Evolutionary conservation across 2,888 invertebrate species (phyloP).

Genomic region (Drosophila kokeensis): DNA sequence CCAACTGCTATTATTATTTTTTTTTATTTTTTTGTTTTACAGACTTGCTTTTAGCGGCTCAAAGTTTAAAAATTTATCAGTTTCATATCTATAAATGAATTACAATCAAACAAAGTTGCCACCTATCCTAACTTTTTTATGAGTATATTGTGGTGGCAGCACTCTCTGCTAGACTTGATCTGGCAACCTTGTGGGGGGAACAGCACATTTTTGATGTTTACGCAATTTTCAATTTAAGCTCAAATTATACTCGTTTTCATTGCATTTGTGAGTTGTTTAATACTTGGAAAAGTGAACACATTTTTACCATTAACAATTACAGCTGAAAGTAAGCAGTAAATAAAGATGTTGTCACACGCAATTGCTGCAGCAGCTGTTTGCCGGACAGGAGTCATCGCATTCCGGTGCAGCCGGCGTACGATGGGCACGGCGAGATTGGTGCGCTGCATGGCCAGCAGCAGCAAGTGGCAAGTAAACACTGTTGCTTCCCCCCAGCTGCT

Average conservation of each 20-base stretch:
- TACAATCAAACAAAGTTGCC: conserved; percentile 32
- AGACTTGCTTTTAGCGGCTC: neutral
- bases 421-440: conserved; percentile 65
- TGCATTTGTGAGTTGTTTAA: conserved; percentile 38
- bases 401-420: conserved; percentile 68
- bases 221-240: conserved; percentile 76
- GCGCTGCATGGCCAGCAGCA: conserved; percentile 42
- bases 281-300: neutral
- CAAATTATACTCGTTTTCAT: conserved; percentile 1
- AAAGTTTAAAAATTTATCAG: neutral
- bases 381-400: conserved; percentile 64
- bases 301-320: conserved; percentile 20
- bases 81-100: conserved; percentile 8
- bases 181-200: conserved; percentile 29
- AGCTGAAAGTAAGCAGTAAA: conserved; percentile 19
- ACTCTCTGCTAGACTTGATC: conserved; percentile 3
- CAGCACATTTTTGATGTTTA: conserved; percentile 82
- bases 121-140: neutral
- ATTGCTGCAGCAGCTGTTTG: conserved; percentile 80
- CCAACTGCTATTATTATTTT: neutral
- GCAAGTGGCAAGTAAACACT: conserved; percentile 44
- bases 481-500: conserved; percentile 36
- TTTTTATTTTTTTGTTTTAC: neutral
- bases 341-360: conserved; percentile 73
- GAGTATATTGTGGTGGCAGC: conserved; percentile 31